Conservation (phyloP, 2,888 invertebrate species). For the Asteroscopus sphinx region DNA sequence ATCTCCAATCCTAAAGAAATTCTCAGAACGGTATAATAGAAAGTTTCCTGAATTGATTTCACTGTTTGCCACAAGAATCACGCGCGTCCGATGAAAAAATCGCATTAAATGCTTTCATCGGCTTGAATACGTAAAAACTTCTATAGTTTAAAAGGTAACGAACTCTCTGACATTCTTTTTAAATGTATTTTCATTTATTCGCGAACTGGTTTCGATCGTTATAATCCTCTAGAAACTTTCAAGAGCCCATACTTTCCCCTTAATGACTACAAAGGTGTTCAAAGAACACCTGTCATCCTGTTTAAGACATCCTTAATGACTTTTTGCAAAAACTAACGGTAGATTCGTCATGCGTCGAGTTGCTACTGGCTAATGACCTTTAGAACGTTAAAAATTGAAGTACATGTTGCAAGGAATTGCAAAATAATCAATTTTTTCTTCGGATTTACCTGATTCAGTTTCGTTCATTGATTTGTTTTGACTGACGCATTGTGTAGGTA, state of each 20-base stretch:
- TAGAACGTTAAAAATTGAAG: conserved; percentile 18
- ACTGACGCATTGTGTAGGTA: conserved; percentile 9
- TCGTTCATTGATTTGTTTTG: conserved; percentile 16
- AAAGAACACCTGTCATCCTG: conserved; percentile 65
- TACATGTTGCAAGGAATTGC: conserved; percentile 4
- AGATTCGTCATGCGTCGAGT: conserved; percentile 7
- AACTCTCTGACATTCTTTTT: conserved; percentile 47
- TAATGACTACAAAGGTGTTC: conserved; percentile 62
- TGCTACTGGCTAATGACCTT: conserved; percentile 36
- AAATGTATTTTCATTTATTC: conserved; percentile 42
- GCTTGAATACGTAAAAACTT: conserved; percentile 41
- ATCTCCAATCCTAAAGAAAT: neutral
- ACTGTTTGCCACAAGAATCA: conserved; percentile 42
- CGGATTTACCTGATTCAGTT: conserved; percentile 4
- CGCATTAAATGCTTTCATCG: conserved; percentile 34
- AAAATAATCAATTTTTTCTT: conserved; percentile 10
- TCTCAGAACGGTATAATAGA: conserved; percentile 1
- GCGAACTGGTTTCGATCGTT: conserved; percentile 37
- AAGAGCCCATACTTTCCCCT: conserved; percentile 46
- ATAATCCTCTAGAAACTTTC: conserved; percentile 40
- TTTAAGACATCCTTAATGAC: conserved; percentile 53
- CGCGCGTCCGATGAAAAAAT: conserved; percentile 34
- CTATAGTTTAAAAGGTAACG: conserved; percentile 43
- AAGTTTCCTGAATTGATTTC: conserved; percentile 19
- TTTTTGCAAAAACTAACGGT: conserved; percentile 52